phyloP scores from a whole-genome alignment of 2,888 invertebrate species.

The Epinotia demarniana region DNA sequence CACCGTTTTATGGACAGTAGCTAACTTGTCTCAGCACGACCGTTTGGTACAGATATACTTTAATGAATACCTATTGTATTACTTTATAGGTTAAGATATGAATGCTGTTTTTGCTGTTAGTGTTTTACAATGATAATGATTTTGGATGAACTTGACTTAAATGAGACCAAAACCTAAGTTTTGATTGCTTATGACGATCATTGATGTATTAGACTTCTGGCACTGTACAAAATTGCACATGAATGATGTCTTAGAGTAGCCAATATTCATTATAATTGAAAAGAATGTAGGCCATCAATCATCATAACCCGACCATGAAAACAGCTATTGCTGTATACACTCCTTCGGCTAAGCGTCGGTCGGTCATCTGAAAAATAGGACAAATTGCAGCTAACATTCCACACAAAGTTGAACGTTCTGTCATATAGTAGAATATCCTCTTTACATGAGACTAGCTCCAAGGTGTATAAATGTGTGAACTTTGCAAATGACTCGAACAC shows the following conservation, averaged over 20 bases:
- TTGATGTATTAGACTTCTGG: conserved; percentile 55
- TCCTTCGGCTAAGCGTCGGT: neutral
- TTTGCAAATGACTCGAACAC: conserved; percentile 54
- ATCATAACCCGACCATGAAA: neutral
- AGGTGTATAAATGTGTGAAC: conserved; percentile 59
- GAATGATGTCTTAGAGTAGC: conserved; percentile 48
- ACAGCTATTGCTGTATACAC: neutral
- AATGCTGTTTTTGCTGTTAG: conserved; percentile 49
- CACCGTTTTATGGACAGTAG: conserved; percentile 78
- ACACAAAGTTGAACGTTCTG: conserved; percentile 68
- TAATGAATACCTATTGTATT: conserved; percentile 49
- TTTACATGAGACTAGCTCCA: conserved; percentile 61
- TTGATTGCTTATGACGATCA: conserved; percentile 56
- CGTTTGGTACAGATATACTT: conserved; percentile 61
- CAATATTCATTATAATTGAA: conserved; percentile 15
- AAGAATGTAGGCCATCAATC: conserved; percentile 18
- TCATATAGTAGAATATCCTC: conserved; percentile 68
- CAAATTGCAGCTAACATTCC: conserved; percentile 83
- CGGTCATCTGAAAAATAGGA: conserved; percentile 59
- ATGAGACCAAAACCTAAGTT: conserved; percentile 59
- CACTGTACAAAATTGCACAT: conserved; percentile 81
- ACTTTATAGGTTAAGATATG: conserved; percentile 44
- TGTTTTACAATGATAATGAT: conserved; percentile 25
- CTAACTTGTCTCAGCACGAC: conserved; percentile 76
- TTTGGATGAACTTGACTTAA: conserved; percentile 46